These are phyloP conservation scores for Enteromius thamalakanensis DNA, from an alignment of 2,797 vertebrate species.

Conservation along the genomic window DNA sequence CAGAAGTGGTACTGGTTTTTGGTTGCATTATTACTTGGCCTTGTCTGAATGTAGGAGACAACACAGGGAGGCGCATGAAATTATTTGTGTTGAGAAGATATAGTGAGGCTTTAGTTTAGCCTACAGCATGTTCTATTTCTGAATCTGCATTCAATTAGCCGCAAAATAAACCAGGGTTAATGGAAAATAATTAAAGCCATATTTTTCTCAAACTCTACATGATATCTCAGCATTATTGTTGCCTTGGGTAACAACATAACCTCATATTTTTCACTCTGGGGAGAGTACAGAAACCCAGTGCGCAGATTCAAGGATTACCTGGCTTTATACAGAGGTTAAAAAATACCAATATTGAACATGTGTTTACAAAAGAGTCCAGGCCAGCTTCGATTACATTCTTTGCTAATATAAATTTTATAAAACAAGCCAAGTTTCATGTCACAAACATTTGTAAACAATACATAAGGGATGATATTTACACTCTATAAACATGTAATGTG, in stretches of 20 bases:
- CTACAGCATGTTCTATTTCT: conserved; percentile 55
- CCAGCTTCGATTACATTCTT: neutral
- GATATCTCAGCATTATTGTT: conserved; percentile 45
- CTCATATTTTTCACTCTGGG: conserved; percentile 45
- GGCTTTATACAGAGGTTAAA: conserved; percentile 32
- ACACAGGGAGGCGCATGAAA: conserved; percentile 25
- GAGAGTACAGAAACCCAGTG: conserved; percentile 14
- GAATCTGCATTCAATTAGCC: conserved; percentile 59
- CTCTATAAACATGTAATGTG: conserved; percentile 18
- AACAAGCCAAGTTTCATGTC: conserved; percentile 1
- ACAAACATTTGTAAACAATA: conserved; percentile 40
- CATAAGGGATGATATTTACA: conserved; percentile 18
- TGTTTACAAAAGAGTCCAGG: neutral
- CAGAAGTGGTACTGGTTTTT: neutral
- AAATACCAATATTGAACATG: neutral
- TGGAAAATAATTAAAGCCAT: conserved; percentile 61
- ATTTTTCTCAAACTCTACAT: conserved; percentile 48
- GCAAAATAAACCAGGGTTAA: conserved; percentile 59
- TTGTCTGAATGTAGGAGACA: conserved; percentile 42
- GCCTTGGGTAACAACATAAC: conserved; percentile 50
- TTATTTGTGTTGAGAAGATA: conserved; percentile 41
- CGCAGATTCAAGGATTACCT: conserved; percentile 28
- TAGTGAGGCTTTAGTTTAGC: conserved; percentile 38
- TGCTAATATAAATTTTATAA: conserved; percentile 9
- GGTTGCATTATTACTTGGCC: conserved; percentile 22